phyloP scores from a whole-genome alignment of 92 coral and sea anemone species.

The Epizoanthus stellaris region DNA sequence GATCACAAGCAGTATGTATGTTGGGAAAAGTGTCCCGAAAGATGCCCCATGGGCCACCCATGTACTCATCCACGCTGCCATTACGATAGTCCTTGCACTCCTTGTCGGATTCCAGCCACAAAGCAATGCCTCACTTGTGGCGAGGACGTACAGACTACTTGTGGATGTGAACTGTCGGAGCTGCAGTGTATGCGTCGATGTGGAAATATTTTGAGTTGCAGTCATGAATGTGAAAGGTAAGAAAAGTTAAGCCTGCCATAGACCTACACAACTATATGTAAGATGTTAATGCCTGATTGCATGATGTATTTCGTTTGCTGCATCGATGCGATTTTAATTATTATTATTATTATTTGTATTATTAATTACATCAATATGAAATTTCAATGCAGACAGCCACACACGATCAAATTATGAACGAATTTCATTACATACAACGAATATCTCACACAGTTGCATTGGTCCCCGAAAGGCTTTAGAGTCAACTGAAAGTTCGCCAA shows the following conservation, averaged over 20 bases:
- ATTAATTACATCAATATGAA: no score
- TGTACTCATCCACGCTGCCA: constrained; percentile 68
- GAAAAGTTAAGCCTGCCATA: constrained; percentile 23
- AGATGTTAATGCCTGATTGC: not conserved
- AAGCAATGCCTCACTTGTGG: constrained; percentile 58
- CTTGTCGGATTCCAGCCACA: constrained; percentile 44
- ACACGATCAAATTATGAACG: no score
- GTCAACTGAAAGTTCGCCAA: no score
- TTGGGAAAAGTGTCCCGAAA: constrained; percentile 38
- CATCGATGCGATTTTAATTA: no score
- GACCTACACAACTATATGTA: not conserved
- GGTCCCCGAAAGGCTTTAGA: no score
- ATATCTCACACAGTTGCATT: not conserved
- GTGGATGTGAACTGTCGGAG: constrained; percentile 39
- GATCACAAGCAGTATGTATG: constrained; percentile 49
- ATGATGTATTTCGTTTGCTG: not conserved
- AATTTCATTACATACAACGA: no score
- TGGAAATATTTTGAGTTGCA: constrained; percentile 48
- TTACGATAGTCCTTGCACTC: constrained; percentile 49
- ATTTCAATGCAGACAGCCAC: no score
- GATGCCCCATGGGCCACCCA: constrained; percentile 51
- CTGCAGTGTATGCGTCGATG: constrained; percentile 55
- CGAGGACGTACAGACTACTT: constrained; percentile 48
- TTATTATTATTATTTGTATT: no score
- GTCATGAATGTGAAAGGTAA: constrained; percentile 50